Evolutionary conservation across 1,140 invertebrate species (phyloP).

Genomic region (Drosophila santomea): DNA sequence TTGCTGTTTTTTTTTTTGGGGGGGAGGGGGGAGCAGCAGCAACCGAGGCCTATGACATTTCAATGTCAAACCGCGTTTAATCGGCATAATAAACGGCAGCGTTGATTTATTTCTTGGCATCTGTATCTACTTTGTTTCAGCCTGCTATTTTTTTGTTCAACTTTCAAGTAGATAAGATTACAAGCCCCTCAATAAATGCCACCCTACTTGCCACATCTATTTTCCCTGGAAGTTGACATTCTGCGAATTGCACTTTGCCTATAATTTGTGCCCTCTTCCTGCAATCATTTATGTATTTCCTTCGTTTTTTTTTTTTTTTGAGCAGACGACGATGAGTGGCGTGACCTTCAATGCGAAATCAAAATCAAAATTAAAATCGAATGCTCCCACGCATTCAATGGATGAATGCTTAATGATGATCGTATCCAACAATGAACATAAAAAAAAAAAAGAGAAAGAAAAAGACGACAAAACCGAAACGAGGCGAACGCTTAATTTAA

Average conservation of each 20-base stretch:
- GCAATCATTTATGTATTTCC: neutral
- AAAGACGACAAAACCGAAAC: slow-evolving; percentile 25
- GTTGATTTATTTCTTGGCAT: neutral
- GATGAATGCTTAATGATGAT: slow-evolving; percentile 40
- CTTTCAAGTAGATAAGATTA: neutral
- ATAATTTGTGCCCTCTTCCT: neutral
- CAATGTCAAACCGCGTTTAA: slow-evolving; percentile 47
- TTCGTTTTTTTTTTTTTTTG: neutral
- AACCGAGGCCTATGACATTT: slow-evolving; percentile 16
- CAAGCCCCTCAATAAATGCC: too few relatives aligned
- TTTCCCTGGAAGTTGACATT: neutral
- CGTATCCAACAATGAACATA: slow-evolving; percentile 8
- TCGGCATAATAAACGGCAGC: slow-evolving; percentile 15
- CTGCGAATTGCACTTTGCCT: neutral
- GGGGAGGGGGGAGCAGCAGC: neutral
- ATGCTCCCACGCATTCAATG: slow-evolving; percentile 77
- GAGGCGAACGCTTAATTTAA: slow-evolving; percentile 76
- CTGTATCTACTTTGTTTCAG: neutral
- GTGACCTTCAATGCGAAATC: slow-evolving; percentile 66
- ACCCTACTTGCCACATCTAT: neutral
- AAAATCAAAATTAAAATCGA: slow-evolving; percentile 50
- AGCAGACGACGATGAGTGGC: slow-evolving; percentile 1
- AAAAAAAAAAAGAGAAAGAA: slow-evolving; percentile 7
- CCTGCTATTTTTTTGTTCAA: neutral
- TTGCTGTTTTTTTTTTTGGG: neutral